Percentiles rank a stretch among this genome's conserved stretches.
Evolutionary conservation across 2,113 vertebrate genomes (phyloP).

Genomic region (Ibidorhyncha struthersii): DNA sequence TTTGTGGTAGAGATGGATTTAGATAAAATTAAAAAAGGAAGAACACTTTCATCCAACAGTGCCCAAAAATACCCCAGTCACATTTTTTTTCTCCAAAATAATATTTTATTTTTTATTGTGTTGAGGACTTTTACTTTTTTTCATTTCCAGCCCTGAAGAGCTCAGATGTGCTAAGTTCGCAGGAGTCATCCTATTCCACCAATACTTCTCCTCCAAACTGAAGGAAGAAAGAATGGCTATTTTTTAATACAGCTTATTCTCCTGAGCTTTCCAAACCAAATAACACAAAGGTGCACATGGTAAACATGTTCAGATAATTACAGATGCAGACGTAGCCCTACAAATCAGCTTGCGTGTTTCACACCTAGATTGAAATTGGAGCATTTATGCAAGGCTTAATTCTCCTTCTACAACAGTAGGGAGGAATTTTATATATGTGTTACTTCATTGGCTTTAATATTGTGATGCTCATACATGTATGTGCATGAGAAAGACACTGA

Average conservation of each 20-base stretch:
- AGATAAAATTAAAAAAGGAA: neutral
- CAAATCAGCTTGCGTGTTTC: neutral
- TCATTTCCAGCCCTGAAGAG: neutral
- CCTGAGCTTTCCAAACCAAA: neutral
- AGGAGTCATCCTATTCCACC: neutral
- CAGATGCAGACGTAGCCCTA: neutral
- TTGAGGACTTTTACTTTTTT: neutral
- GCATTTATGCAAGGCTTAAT: neutral
- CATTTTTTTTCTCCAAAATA: neutral
- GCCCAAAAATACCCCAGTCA: neutral
- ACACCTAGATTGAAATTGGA: neutral
- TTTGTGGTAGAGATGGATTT: neutral
- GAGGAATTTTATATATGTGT: neutral
- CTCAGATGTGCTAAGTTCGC: neutral
- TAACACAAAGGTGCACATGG: neutral
- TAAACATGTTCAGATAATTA: neutral
- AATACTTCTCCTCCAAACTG: neutral
- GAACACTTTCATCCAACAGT: neutral
- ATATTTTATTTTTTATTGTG: neutral
- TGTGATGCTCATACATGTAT: neutral
- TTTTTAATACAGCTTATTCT: neutral
- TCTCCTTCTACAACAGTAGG: neutral
- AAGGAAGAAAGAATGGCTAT: neutral
- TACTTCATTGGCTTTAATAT: neutral
- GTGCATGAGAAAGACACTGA: neutral